Base-by-base conservation (phyloP, 2,888 invertebrate species). In the Taphrorychus bicolor region DNA sequence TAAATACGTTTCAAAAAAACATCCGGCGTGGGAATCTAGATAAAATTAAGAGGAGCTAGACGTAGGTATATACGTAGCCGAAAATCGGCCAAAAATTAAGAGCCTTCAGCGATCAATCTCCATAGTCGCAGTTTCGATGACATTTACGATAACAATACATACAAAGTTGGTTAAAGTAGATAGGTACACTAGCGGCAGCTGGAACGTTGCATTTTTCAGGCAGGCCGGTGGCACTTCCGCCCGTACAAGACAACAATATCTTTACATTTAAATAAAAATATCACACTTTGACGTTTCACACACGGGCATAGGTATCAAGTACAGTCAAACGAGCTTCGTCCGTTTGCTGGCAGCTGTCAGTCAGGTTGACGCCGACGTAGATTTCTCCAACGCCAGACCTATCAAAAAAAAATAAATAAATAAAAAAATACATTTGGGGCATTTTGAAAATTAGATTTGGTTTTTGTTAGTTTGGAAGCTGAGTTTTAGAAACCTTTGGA, bases 331-430 rank as follows among this genome's bases (percentile, higher is more conserved):
- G 45, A 62, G 53, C 42, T 17, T 62, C 42, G 32, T 52, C 41
- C 61, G 67, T 24, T 62, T 59, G 23, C 41, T 57, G n/a, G 45
- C 7, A 14, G 52, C 58, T 48, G 32, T 59, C 54, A 52, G 68
- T 68, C 68, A 68, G 49, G 63, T 68, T 19, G 68, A 68, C 22
- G 65, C 52, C n/a, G 63, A 59, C 21, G 59, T 56, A 16, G 68
- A 59, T 63, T 68, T 68, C 49, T 63, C 68, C 49, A 68, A 22
- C 9, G 61, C 57, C 53, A 63, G 23, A 48, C 63, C 68, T 68
- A 48, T 18, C 23, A 24, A 5, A 54, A 53, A 60, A 58, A n/a
- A 53, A 7, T 3, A 59, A 59, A n/a, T n/a, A n/a, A n/a, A n/a
- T n/a, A n/a, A n/a, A n/a, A n/a, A n/a, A n/a, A n/a, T n/a, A n/a